phyloP scores from a whole-genome alignment of 2,888 invertebrate species.

The Scrobipalpa atriplicella region DNA sequence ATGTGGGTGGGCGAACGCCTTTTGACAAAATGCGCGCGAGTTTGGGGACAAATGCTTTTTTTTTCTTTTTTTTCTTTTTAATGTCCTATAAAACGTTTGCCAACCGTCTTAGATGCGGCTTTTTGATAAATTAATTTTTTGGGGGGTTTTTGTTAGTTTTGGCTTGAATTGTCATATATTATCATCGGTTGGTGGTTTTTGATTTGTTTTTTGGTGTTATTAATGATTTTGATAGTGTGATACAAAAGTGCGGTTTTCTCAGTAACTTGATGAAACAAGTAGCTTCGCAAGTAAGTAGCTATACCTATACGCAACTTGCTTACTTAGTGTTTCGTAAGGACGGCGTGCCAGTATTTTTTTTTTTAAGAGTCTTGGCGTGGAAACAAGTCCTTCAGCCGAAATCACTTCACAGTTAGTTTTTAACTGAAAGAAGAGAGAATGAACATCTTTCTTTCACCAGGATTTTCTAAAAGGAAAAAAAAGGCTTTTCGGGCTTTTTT shows the following conservation, averaged over 20 bases:
- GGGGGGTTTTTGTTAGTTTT: conserved; percentile 9
- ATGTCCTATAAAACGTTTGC: not conserved
- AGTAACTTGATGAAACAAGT: not conserved
- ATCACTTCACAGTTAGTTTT: too few species aligned
- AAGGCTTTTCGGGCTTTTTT: too few species aligned
- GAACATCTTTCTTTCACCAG: too few species aligned
- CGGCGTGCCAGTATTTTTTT: too few species aligned
- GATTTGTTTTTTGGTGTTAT: not conserved
- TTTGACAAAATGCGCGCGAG: conserved; percentile 17
- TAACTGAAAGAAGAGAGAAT: too few species aligned
- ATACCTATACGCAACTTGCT: too few species aligned
- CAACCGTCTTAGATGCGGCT: conserved; percentile 4
- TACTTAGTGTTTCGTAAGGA: too few species aligned
- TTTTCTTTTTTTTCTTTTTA: not conserved
- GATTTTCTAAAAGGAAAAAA: too few species aligned
- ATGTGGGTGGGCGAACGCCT: conserved; percentile 24
- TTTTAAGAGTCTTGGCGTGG: too few species aligned
- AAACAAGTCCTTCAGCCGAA: too few species aligned
- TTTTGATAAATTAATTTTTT: conserved; percentile 26
- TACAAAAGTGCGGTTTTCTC: not conserved
- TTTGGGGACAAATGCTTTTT: conserved; percentile 7
- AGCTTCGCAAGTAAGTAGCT: too few species aligned
- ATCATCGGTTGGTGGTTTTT: conserved; percentile 6
- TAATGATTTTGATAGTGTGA: not conserved
- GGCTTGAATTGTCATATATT: conserved; percentile 15